A percentile compares a stretch with the other conserved stretches of the same genome.
These are phyloP conservation scores for Nycticebus coucang DNA, from an alignment of 2,113 vertebrate genomes.

Conservation along the genomic window DNA sequence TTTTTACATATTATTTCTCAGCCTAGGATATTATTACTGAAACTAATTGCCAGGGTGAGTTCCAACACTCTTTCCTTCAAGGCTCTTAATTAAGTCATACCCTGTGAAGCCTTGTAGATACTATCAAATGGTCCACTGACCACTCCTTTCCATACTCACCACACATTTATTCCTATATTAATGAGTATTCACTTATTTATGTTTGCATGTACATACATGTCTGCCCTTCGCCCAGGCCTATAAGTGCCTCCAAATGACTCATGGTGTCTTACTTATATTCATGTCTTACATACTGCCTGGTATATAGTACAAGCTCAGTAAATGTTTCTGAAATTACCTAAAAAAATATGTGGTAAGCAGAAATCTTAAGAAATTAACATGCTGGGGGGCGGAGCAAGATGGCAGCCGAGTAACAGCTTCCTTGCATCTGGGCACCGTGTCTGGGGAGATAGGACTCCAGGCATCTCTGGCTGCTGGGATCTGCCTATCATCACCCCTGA, in stretches of 20 bases:
- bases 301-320: not conserved
- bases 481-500: too few species aligned
- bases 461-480: too few species aligned
- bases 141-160: not conserved
- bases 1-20: constrained; percentile 15
- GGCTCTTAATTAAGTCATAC: not conserved
- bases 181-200: not conserved
- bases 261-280: not conserved
- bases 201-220: not conserved
- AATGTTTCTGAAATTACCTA: not conserved
- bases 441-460: too few species aligned
- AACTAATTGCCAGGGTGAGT: not conserved
- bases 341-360: not conserved
- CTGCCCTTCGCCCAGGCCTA: not conserved
- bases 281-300: not conserved
- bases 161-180: not conserved
- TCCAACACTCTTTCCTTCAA: not conserved
- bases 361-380: constrained; percentile 27
- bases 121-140: not conserved
- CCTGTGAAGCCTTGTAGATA: not conserved
- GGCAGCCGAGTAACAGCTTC: too few species aligned
- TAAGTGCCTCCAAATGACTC: not conserved
- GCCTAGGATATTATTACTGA: not conserved
- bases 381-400: too few species aligned
- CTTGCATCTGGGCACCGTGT: too few species aligned